Conservation (phyloP, 2,797 vertebrate genomes). For the Darevskia nairensis region DNA sequence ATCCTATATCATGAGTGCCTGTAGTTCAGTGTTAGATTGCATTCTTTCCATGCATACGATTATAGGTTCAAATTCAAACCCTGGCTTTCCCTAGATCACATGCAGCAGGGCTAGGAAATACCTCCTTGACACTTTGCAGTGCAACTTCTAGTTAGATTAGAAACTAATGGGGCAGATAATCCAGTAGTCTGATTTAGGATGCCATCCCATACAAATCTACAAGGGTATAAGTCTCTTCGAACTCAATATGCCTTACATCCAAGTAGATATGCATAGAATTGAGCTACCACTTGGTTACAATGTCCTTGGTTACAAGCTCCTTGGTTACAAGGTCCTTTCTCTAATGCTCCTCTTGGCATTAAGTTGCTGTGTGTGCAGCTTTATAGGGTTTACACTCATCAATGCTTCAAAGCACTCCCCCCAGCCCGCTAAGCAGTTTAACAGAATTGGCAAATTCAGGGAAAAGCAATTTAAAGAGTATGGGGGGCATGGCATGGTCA, state of each 20-base stretch:
- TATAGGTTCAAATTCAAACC: not conserved
- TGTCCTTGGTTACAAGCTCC: too few species aligned
- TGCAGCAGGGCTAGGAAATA: not conserved
- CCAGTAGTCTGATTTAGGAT: not conserved
- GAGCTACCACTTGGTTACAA: too few species aligned
- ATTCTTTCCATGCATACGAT: not conserved
- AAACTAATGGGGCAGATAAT: not conserved
- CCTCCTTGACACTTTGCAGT: not conserved
- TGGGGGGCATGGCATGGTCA: too few species aligned
- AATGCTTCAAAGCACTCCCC: not conserved
- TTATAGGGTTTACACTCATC: too few species aligned
- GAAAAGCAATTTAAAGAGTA: too few species aligned
- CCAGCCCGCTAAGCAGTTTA: not conserved
- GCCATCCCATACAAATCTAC: too few species aligned
- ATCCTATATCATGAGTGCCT: not conserved
- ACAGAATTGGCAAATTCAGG: not conserved
- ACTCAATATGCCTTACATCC: too few species aligned
- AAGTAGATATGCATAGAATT: too few species aligned
- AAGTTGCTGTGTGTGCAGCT: not conserved
- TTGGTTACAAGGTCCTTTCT: not conserved
- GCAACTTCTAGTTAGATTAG: not conserved
- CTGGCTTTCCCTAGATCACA: not conserved
- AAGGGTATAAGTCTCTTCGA: too few species aligned
- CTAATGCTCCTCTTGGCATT: not conserved
- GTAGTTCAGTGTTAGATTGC: not conserved